phyloP scores from a whole-genome alignment of 2,888 invertebrate species.

The Neoascia interrupta region DNA sequence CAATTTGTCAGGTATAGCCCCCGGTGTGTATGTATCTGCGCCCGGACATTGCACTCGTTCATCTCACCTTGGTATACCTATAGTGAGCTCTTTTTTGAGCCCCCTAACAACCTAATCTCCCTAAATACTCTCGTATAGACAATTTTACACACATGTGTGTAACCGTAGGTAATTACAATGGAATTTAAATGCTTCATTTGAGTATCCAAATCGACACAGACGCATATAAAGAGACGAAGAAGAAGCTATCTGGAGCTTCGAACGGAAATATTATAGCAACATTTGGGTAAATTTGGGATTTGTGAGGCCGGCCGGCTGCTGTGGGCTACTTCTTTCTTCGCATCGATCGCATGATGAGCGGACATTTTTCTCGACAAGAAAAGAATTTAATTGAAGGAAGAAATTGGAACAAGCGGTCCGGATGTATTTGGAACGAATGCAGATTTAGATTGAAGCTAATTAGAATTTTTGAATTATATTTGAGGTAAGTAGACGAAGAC shows the following conservation, averaged over 20 bases:
- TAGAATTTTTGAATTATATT: not conserved
- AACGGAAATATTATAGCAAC: slow-evolving; percentile 39
- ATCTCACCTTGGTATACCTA: slow-evolving; percentile 10
- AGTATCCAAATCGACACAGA: slow-evolving; percentile 11
- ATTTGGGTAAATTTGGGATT: no score
- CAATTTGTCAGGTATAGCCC: slow-evolving; percentile 51
- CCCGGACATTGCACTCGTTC: slow-evolving; percentile 45
- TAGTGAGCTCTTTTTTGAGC: not conserved
- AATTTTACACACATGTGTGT: slow-evolving; percentile 9
- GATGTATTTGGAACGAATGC: slow-evolving; percentile 40
- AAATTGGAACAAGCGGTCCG: slow-evolving; percentile 35
- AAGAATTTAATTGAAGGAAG: not conserved
- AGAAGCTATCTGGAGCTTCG: slow-evolving; percentile 20
- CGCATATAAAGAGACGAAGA: not conserved
- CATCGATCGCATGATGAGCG: no score
- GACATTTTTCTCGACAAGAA: no score
- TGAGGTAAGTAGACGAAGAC: slow-evolving; percentile 17
- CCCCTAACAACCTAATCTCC: slow-evolving; percentile 22
- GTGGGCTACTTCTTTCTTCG: no score
- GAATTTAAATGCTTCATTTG: slow-evolving; percentile 52
- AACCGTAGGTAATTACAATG: slow-evolving; percentile 26
- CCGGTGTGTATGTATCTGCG: not conserved
- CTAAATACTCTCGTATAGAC: slow-evolving; percentile 26
- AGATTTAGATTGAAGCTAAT: slow-evolving; percentile 20
- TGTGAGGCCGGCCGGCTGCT: no score